phyloP scores from a whole-genome alignment of 2,113 vertebrate species.

The Erpornis zantholeuca region DNA sequence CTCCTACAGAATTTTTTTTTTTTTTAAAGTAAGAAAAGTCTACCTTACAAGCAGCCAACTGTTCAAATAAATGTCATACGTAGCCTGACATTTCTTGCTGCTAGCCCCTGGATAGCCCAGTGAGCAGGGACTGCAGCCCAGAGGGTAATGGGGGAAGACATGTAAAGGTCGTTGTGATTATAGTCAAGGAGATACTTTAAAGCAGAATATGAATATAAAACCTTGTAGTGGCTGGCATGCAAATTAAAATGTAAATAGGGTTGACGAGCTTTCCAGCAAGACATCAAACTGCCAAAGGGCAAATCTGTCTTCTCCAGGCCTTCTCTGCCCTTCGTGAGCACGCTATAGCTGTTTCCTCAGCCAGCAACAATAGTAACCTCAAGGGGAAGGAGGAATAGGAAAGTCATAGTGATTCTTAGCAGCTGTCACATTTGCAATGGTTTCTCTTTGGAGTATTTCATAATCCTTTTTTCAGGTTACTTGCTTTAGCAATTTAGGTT shows the following conservation, averaged over 20 bases:
- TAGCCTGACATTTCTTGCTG: constrained; percentile 17
- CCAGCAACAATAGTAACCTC: not conserved
- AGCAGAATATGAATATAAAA: not conserved
- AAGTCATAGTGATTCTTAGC: constrained; percentile 4
- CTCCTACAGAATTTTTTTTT: not conserved
- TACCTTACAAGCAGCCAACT: not conserved
- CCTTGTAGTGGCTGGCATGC: not conserved
- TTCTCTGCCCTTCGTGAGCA: not conserved
- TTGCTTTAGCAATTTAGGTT: constrained; percentile 22
- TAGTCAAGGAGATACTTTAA: constrained; percentile 21
- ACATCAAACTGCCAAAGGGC: not conserved
- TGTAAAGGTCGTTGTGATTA: constrained; percentile 20
- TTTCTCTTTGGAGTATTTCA: constrained; percentile 13
- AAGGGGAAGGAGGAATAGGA: not conserved
- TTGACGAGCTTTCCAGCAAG: constrained; percentile 43
- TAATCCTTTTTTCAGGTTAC: not conserved
- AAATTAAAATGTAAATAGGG: constrained; percentile 59
- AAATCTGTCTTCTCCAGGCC: not conserved
- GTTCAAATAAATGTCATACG: constrained; percentile 6
- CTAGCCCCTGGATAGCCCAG: not conserved
- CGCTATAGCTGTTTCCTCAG: not conserved
- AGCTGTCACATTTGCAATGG: constrained; percentile 18
- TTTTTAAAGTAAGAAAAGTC: not conserved
- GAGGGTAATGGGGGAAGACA: not conserved
- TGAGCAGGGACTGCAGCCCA: not conserved